Conservation (phyloP, 2,888 invertebrate genomes). For the Parnassius smintheus region DNA sequence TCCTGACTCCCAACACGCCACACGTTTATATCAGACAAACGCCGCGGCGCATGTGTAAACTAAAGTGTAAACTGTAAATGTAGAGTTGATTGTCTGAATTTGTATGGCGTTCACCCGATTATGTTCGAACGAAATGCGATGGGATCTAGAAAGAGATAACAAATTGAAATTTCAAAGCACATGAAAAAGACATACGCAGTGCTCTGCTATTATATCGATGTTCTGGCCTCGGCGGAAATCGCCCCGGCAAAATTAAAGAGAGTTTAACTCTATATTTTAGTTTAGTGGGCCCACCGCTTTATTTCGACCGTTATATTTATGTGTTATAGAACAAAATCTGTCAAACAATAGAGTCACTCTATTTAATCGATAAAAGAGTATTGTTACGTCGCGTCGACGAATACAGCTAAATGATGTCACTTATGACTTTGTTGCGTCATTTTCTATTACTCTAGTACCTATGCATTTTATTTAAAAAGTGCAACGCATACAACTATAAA, state of each 20-base stretch:
- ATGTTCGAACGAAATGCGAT: background rate
- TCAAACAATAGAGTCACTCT: too few species aligned
- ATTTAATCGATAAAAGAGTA: background rate
- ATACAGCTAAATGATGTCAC: constrained; percentile 8
- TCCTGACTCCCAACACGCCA: constrained; percentile 32
- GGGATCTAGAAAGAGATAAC: constrained; percentile 14
- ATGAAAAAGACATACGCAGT: constrained; percentile 7
- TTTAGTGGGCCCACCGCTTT: background rate
- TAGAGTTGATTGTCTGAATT: constrained; percentile 21
- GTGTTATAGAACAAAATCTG: too few species aligned
- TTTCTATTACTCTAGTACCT: background rate
- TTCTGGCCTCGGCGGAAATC: constrained; percentile 12
- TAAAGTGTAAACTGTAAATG: background rate
- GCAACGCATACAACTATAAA: too few species aligned
- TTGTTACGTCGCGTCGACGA: background rate
- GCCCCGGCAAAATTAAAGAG: constrained; percentile 21
- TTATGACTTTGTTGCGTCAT: constrained; percentile 15
- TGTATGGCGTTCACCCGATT: constrained; percentile 24
- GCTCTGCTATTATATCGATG: constrained; percentile 3
- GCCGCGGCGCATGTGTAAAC: constrained; percentile 60
- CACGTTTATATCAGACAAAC: constrained; percentile 47
- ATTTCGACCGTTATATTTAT: background rate
- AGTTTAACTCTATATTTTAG: background rate
- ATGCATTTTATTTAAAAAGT: too few species aligned
- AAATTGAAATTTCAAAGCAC: constrained; percentile 3